Conservation (phyloP, 1,140 invertebrate genomes). For the Galleria mellonella region DNA sequence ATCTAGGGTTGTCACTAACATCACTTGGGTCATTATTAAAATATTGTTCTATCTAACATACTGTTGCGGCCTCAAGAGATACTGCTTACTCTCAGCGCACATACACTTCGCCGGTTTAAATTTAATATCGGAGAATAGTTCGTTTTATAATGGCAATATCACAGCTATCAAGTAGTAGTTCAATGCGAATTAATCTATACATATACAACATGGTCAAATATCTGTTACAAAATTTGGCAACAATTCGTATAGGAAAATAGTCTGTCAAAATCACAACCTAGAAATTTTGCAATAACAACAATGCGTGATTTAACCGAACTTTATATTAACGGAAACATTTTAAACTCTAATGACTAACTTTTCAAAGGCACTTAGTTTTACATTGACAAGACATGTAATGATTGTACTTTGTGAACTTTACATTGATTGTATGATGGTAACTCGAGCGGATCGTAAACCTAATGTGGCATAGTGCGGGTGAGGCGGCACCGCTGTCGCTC, state of each 20-base stretch:
- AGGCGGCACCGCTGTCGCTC: conserved; percentile 14
- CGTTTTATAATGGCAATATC: conserved; percentile 4
- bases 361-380: conserved; percentile 68
- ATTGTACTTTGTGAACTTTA: conserved; percentile 66
- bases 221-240: neutral
- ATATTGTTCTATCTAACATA: conserved; percentile 9
- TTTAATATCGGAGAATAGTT: neutral
- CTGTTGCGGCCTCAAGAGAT: conserved; percentile 1
- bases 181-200: neutral
- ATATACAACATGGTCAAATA: no score
- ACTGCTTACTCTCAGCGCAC: neutral
- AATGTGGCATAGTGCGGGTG: conserved; percentile 17
- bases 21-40: conserved; percentile 39
- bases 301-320: conserved; percentile 23
- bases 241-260: neutral
- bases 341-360: conserved; percentile 69
- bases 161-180: conserved; percentile 5
- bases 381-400: conserved; percentile 56
- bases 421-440: conserved; percentile 72
- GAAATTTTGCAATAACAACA: conserved; percentile 34
- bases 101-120: neutral
- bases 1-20: conserved; percentile 33
- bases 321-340: conserved; percentile 36
- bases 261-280: conserved; percentile 45
- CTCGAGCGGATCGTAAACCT: conserved; percentile 50